phyloP scores from a whole-genome alignment of 2,113 vertebrate genomes.

The Ondatra zibethicus region DNA sequence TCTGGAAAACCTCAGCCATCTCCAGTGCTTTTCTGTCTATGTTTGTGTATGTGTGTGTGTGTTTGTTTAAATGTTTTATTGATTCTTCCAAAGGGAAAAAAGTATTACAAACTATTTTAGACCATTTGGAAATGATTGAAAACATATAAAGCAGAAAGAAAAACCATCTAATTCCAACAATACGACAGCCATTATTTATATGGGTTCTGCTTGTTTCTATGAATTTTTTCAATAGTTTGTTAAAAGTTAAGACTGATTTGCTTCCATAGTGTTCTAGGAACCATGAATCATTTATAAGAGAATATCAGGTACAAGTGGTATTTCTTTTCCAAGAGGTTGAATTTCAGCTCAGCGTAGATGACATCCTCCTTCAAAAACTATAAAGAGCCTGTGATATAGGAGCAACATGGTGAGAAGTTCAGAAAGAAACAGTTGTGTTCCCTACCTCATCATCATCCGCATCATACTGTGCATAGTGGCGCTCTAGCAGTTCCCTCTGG shows the following conservation, averaged over 20 bases:
- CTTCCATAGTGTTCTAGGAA: not conserved
- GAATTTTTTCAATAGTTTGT: not conserved
- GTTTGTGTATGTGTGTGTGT: not conserved
- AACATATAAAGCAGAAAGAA: constrained; percentile 1
- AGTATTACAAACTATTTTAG: not conserved
- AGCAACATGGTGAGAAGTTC: not conserved
- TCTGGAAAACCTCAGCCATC: constrained; percentile 19
- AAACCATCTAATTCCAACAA: not conserved
- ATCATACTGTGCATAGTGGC: constrained; percentile 97
- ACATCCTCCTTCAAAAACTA: not conserved
- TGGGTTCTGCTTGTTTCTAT: not conserved
- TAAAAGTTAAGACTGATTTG: constrained; percentile 15
- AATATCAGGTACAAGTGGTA: not conserved
- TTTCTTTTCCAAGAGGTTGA: not conserved
- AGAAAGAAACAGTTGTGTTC: rapidly evolving
- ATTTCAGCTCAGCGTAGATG: not conserved
- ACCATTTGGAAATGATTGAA: constrained; percentile 7
- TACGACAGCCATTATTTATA: not conserved
- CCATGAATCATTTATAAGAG: not conserved
- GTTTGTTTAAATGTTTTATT: constrained; percentile 33
- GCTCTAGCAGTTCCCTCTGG: constrained; percentile 96
- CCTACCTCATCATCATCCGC: constrained; percentile 98
- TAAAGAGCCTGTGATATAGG: not conserved
- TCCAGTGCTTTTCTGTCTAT: constrained; percentile 25
- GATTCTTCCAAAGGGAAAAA: not conserved